A percentile compares a stretch with the other conserved stretches of the same genome.
phyloP scores from a whole-genome alignment of 2,113 vertebrate species.

The Esox niger region DNA sequence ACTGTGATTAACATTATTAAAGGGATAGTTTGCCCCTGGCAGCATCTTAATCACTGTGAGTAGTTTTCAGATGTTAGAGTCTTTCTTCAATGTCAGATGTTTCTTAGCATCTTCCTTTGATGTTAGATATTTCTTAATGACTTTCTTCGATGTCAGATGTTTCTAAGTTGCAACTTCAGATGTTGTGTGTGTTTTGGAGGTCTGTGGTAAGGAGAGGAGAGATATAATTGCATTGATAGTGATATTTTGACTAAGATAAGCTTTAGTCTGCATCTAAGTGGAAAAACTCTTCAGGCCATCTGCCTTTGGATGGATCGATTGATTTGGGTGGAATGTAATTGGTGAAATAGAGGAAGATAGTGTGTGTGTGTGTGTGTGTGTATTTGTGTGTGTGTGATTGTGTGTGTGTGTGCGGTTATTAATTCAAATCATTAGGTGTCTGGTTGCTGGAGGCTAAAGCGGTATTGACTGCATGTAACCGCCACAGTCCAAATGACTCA shows the following conservation, averaged over 20 bases:
- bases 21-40: constrained; percentile 21
- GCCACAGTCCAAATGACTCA: constrained; percentile 74
- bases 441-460: constrained; percentile 62
- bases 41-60: no score
- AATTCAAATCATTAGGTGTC: constrained; percentile 72
- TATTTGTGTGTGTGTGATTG: not conserved
- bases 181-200: not conserved
- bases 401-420: constrained; percentile 51
- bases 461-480: constrained; percentile 64
- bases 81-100: no score
- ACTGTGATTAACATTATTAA: constrained; percentile 25
- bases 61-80: no score
- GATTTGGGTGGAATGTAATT: constrained; percentile 38
- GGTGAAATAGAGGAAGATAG: constrained; percentile 44
- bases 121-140: no score
- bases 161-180: not conserved
- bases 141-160: not conserved
- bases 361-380: constrained; percentile 16
- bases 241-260: constrained; percentile 55
- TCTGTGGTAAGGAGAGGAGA: not conserved
- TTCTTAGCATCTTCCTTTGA: no score
- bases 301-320: constrained; percentile 69
- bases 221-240: constrained; percentile 59
- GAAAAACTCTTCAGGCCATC: constrained; percentile 64
- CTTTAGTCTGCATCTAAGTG: constrained; percentile 27